A percentile compares a stretch with the other conserved stretches of the same genome.
These are phyloP conservation scores for Zaprionus taronus DNA, from an alignment of 1,140 invertebrate genomes.

Conservation along the genomic window DNA sequence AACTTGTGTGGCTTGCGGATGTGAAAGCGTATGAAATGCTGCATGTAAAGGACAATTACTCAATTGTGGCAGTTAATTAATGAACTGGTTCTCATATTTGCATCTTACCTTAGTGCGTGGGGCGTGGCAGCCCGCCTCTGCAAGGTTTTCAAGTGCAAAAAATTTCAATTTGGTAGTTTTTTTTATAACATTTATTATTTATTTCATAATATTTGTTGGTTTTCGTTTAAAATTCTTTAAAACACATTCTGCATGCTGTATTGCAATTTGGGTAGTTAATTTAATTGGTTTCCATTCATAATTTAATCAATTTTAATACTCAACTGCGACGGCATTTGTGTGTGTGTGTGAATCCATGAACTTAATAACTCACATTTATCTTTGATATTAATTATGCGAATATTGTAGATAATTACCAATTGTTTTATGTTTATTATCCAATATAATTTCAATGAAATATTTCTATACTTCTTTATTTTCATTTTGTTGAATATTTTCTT, in stretches of 20 bases:
- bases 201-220: constrained; percentile 46
- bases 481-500: constrained; percentile 9
- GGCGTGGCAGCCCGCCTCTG: background rate
- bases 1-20: background rate
- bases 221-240: constrained; percentile 47
- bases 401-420: constrained; percentile 32
- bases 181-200: constrained; percentile 62
- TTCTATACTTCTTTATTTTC: background rate
- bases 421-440: constrained; percentile 17
- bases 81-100: background rate
- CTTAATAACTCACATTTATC: constrained; percentile 37
- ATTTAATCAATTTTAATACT: constrained; percentile 54
- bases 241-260: constrained; percentile 44
- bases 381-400: constrained; percentile 33
- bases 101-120: background rate
- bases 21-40: background rate
- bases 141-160: constrained; percentile 5
- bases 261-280: constrained; percentile 31
- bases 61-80: constrained; percentile 34
- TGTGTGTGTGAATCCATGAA: constrained; percentile 5
- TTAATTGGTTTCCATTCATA: constrained; percentile 26
- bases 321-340: constrained; percentile 44
- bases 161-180: background rate
- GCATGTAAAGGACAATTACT: constrained; percentile 20
- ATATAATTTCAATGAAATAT: constrained; percentile 12